These are phyloP conservation scores for Caenorhabditis latens DNA, from an alignment of 1,140 invertebrate species.

Conservation along the genomic window DNA sequence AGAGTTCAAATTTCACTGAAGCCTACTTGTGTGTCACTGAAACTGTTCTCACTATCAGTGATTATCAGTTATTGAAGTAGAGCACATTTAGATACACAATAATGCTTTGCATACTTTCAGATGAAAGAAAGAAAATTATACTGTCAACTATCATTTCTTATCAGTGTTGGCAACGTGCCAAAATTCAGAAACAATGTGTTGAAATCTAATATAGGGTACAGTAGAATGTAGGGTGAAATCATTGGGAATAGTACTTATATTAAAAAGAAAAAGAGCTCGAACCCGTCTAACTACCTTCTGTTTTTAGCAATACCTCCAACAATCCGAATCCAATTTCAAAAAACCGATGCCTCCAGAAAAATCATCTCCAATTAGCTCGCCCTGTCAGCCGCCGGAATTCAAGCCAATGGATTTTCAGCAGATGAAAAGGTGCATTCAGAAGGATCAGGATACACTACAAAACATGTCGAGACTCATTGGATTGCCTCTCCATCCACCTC, in stretches of 20 bases:
- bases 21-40: not conserved
- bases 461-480: not conserved
- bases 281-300: too few relatives aligned
- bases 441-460: not conserved
- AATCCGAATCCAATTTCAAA: not conserved
- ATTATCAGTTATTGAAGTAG: too few relatives aligned
- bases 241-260: not conserved
- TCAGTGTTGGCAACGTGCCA: conserved; percentile 31
- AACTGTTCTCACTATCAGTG: conserved; percentile 37
- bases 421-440: conserved; percentile 5
- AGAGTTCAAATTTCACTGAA: not conserved
- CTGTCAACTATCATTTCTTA: not conserved
- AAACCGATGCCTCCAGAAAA: not conserved
- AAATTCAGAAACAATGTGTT: not conserved
- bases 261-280: too few relatives aligned
- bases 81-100: too few relatives aligned
- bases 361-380: not conserved
- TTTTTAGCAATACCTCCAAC: conserved; percentile 19
- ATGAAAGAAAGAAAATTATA: not conserved
- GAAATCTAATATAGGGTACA: not conserved
- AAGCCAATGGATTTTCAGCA: conserved; percentile 1
- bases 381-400: not conserved
- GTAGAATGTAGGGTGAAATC: not conserved
- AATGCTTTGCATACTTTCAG: not conserved
- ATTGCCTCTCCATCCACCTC: too few relatives aligned